Conservation (phyloP, 2,888 invertebrate genomes). For the Lysandra bellargus region DNA sequence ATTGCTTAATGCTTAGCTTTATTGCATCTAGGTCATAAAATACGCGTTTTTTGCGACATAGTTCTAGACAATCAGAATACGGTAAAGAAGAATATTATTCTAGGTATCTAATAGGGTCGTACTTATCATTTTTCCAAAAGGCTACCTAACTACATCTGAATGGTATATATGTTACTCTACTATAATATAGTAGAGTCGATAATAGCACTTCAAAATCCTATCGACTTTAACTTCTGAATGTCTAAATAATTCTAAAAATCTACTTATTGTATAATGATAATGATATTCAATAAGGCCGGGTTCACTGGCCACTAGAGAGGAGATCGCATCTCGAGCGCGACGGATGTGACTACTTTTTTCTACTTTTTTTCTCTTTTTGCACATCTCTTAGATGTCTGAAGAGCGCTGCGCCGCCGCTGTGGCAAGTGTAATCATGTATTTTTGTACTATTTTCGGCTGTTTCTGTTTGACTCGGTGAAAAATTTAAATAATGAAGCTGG, state of each 20-base stretch:
- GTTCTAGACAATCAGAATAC: too few relatives aligned
- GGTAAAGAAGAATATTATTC: too few relatives aligned
- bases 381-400: conserved; percentile 60
- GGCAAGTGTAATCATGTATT: conserved; percentile 42
- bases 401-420: conserved; percentile 56
- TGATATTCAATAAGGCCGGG: conserved; percentile 47
- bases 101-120: too few relatives aligned
- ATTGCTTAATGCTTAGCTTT: too few relatives aligned
- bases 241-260: background rate
- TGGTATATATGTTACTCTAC: too few relatives aligned
- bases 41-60: background rate
- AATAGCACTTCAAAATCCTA: too few relatives aligned
- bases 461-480: conserved; percentile 24
- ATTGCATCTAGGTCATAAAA: background rate
- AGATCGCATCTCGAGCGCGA: conserved; percentile 62
- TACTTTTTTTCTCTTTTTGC: conserved; percentile 50
- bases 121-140: too few relatives aligned
- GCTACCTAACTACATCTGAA: too few relatives aligned
- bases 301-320: conserved; percentile 63
- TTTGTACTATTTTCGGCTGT: conserved; percentile 33
- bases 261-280: background rate
- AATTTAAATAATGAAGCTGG: conserved; percentile 28
- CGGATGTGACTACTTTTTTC: conserved; percentile 62
- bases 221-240: too few relatives aligned
- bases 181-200: too few relatives aligned